Percentiles rank a stretch among this genome's conserved stretches.
phyloP scores from a whole-genome alignment of 92 coral and sea anemone genomes.

The Palythoa caribaeorum region DNA sequence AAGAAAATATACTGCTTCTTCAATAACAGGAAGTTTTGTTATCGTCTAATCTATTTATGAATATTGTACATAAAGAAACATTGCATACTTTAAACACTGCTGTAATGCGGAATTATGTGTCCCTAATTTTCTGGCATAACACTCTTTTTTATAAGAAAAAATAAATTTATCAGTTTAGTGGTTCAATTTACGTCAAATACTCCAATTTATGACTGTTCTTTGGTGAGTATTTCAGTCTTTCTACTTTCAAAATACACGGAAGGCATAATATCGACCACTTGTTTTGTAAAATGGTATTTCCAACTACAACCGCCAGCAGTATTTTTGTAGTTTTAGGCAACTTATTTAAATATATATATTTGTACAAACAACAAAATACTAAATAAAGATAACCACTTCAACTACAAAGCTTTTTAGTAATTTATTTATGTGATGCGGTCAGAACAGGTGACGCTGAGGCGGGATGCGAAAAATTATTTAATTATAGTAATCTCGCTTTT shows the following conservation, averaged over 20 bases:
- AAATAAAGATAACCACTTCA: not conserved
- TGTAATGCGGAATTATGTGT: no score
- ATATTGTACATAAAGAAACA: not conserved
- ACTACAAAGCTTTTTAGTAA: not conserved
- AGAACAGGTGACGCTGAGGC: not conserved
- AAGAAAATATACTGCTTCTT: not conserved
- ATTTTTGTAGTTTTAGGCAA: not conserved
- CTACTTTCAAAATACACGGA: not conserved
- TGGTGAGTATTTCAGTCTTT: slow-evolving; percentile 14
- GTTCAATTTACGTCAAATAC: not conserved
- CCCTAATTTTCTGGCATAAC: no score
- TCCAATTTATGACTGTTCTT: slow-evolving; percentile 12
- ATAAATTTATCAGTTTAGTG: not conserved
- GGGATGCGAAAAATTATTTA: not conserved
- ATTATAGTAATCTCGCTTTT: not conserved
- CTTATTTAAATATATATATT: not conserved
- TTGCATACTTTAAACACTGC: not conserved
- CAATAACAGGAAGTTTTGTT: not conserved
- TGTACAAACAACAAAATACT: not conserved
- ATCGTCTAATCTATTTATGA: not conserved
- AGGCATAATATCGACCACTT: not conserved
- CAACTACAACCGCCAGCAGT: not conserved
- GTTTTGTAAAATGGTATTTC: not conserved
- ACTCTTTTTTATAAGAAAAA: not conserved
- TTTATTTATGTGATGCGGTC: not conserved